Evolutionary conservation across 2,797 vertebrate genomes (phyloP), one percentile per base, ranked within the genome.

Genomic region (Microctenopoma steveboyesi): DNA sequence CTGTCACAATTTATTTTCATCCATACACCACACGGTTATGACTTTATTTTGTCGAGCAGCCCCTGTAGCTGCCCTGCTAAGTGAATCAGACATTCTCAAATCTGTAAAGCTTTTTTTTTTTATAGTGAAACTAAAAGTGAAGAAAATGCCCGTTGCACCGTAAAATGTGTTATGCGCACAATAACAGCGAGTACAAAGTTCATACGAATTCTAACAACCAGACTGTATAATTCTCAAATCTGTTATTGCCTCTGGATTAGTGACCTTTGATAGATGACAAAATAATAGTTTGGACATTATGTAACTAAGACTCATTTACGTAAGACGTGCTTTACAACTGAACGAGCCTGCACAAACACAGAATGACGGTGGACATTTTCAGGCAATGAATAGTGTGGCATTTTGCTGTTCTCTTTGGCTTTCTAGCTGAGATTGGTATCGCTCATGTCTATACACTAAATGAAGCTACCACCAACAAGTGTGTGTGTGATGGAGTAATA

Each of bases 401-500:
- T 39, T 42, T 42, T 42, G 14, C 0, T 11, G 1, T 42, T 4
- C 13, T 14, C 4, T 11, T 15, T 15, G 14, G 3, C 40, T 42
- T 42, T 15, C 12, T 42, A 14, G 13, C 39, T 40, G 40, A 42
- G 12, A 42, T 13, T 40, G 10, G 2, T 3, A 11, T 11, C 40
- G 3, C 13, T 42, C 12, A 11, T 42, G 40, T 15, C 40, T 42
- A 11, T 42, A 39, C 11, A 1, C 4, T 42, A 42, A 42, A 42
- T 42, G 40, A 42, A 42, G 40, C 40, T 39, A 39, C 9, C 11
- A 39, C 37, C 37, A 39, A 33, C 33, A 33, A 8, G 8, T 7
- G 42, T 66, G 46, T 67, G 61, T 51, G 43, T 61, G 59, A 64
- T 69, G 45, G 57, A 72, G 58, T 67, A 78, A 75, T 58, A 2